Base-by-base conservation (phyloP, 2,113 vertebrate genomes). In the Dipodomys spectabilis region DNA sequence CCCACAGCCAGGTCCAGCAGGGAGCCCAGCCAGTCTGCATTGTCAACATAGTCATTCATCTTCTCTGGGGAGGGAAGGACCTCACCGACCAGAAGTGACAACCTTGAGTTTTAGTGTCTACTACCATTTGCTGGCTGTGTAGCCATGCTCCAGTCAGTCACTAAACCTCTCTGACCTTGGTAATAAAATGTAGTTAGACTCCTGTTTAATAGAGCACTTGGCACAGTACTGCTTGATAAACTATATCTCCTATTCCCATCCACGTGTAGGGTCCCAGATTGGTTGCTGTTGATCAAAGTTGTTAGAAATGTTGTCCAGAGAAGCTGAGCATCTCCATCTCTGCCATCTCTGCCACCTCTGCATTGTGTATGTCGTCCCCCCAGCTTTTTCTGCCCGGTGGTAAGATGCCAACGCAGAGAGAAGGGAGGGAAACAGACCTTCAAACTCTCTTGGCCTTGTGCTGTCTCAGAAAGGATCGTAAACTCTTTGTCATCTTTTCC, bases 21-120 rank as follows among this genome's bases (percentile, higher is more conserved):
- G 7, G 0, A 19, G 20, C 67, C 49, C 9, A 32, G n/a, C 8
- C 60, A 1, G 1, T 20, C 62, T 30, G n/a, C 19, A 0, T 20
- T 12, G 35, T 65, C 69, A 23, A 2, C 0, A 0, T 9, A 30
- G 69, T 39, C 8, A 0, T 73, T 39, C 28, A 18, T 57, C 53
- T 57, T 57, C 53, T 57, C 53, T 53, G 49, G 53, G 53, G 53
- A 57, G 2, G 71, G 77, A 25, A 49, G 22, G 39, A 11, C 15
- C 32, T 68, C 74, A 8, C 6, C 0, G 2, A 11, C 39, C n/a
- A 4, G 39, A 71, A 19, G 73, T 49, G 53, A 20, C 9, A 15
- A 30, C 35, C 35, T 19, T 72, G 81, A 25, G n/a, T 45, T 60
- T 6, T 22, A 64, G n/a, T 78, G 35, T 39, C 5, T 0, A 5